A percentile compares a stretch with the other conserved stretches of the same genome.
Evolutionary conservation across 2,797 vertebrate genomes (phyloP).

Genomic region (Phrynocephalus guinanensis): DNA sequence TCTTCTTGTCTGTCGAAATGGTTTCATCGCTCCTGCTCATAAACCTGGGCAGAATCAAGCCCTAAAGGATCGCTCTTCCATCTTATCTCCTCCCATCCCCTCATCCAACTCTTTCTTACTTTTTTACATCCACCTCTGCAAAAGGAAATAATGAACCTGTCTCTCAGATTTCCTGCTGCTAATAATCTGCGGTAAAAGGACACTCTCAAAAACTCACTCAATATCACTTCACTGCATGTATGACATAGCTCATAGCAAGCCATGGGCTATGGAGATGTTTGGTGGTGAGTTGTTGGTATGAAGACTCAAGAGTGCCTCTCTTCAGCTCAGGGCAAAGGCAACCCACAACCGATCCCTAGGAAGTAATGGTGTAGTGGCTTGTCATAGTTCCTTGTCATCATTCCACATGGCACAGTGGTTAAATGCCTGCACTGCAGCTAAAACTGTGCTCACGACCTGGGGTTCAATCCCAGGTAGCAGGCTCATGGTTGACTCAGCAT

Average conservation of each 20-base stretch:
- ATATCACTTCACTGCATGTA: slow-evolving; percentile 58
- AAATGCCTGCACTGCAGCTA: no score
- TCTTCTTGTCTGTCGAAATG: slow-evolving; percentile 43
- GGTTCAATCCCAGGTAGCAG: no score
- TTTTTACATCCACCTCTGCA: slow-evolving; percentile 20
- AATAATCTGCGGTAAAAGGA: slow-evolving; percentile 49
- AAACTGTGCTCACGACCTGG: no score
- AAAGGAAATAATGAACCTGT: slow-evolving; percentile 63
- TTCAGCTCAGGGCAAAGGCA: slow-evolving; percentile 54
- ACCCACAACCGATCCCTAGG: neutral
- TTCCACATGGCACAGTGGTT: no score
- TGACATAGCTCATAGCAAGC: slow-evolving; percentile 63
- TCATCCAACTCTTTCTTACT: slow-evolving; percentile 39
- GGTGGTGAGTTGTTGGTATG: slow-evolving; percentile 50
- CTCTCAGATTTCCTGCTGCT: slow-evolving; percentile 56
- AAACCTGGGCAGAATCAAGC: slow-evolving; percentile 50
- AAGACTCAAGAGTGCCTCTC: slow-evolving; percentile 59
- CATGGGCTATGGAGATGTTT: slow-evolving; percentile 38
- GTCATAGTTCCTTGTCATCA: neutral
- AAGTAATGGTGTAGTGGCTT: neutral
- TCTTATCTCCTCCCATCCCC: slow-evolving; percentile 16
- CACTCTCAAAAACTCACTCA: slow-evolving; percentile 52
- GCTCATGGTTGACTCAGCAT: no score
- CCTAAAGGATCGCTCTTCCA: slow-evolving; percentile 20
- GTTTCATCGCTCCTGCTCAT: slow-evolving; percentile 48